Percentiles rank a stretch among this genome's conserved stretches.
phyloP scores from a whole-genome alignment of 53 echinoderm and acorn worm genomes.

The Glandiceps talaboti region DNA sequence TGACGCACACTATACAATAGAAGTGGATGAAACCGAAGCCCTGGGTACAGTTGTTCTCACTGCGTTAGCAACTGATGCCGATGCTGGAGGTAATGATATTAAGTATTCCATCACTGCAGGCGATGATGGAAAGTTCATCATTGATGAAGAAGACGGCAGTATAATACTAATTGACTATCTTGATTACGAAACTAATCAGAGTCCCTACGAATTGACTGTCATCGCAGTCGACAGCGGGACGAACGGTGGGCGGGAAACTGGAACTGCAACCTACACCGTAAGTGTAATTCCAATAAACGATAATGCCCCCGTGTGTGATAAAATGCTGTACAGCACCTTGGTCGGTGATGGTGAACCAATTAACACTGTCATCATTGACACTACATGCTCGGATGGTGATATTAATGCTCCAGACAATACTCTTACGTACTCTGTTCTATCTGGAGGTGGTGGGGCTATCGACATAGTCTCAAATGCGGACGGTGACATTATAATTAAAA shows the following conservation, averaged over 20 bases:
- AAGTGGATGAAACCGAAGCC: background rate
- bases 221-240: background rate
- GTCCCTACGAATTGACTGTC: background rate
- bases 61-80: background rate
- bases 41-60: background rate
- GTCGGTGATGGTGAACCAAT: background rate
- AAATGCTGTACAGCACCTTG: background rate
- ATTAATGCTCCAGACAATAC: background rate
- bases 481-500: background rate
- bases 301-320: background rate
- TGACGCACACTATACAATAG: background rate
- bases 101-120: background rate
- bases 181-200: background rate
- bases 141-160: background rate
- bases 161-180: background rate
- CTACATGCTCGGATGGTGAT: background rate
- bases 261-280: background rate
- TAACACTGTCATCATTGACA: background rate
- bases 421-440: background rate
- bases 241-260: background rate
- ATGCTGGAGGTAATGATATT: background rate
- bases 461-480: background rate
- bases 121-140: background rate
- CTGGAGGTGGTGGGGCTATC: background rate
- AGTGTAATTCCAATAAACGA: background rate